Base-by-base conservation (phyloP, 2,113 vertebrate species). In the Bettongia penicillata region DNA sequence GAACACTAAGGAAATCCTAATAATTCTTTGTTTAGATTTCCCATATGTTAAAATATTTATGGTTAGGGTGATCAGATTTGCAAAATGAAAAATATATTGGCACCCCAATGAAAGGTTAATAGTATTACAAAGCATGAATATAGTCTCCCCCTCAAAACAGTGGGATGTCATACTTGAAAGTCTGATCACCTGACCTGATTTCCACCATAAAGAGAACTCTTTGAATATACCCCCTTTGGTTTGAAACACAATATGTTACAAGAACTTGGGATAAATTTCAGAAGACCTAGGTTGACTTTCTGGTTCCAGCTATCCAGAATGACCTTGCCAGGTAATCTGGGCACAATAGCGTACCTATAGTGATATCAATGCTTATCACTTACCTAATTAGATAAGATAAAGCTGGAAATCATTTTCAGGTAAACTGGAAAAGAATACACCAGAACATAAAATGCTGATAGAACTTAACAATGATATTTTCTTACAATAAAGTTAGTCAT, bases 381-480 rank as follows among this genome's bases (percentile, higher is more conserved):
- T 68, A 96, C 94, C 10, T 92, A 50, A 94, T 94, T 91, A 93
- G 11, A 43, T 90, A 92, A 77, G 12, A 9, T 8, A 92, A 93
- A 11, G 25, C 53, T 91, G 11, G 23, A 52, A 94, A 95, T 93
- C 19, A 28, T 48, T 93, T 91, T 92, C 43, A 89, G 12, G 6
- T 10, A 2, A 92, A 90, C 68, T 49, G 28, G 90, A 91, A 50
- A 94, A 51, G 89, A 93, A 53, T 95, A 25, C 50, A 49, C 25
- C 51, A 24, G 90, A 94, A 47, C 49, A 92, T 77, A 91, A 92
- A 94, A 53, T 48, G 31, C 11, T 37, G 25, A 77, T 92, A 23
- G 19, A 94, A 77, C 97, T 93, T 93, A 93, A 93, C 91, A 96
- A 93, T 94, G 43, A 50, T 53, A 50, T 49, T 94, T 89, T 68